Evolutionary conservation across 1,140 invertebrate species (phyloP).

Genomic region (Drosophila bocki): DNA sequence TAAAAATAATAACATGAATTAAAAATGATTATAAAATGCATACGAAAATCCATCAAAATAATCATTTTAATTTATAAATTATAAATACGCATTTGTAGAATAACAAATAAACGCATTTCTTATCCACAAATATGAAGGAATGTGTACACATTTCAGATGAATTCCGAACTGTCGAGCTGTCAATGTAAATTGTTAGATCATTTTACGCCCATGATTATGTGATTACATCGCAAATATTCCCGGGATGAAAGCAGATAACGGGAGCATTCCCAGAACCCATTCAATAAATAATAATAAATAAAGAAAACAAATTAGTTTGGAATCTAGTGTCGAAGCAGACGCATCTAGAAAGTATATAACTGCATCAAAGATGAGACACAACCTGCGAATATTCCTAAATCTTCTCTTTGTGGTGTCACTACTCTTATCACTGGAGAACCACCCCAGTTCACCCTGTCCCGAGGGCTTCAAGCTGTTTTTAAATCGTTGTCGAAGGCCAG

Average conservation of each 20-base stretch:
- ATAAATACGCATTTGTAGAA: background rate
- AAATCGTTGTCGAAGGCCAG: constrained; percentile 14
- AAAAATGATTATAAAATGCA: background rate
- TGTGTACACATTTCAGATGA: background rate
- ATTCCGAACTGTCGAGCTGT: constrained; percentile 7
- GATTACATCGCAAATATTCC: constrained; percentile 12
- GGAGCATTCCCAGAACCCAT: background rate
- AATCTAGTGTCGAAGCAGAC: background rate
- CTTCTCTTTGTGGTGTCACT: background rate
- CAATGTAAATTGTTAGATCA: constrained; percentile 10
- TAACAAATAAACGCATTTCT: background rate
- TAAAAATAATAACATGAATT: background rate
- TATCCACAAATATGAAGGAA: background rate
- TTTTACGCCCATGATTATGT: background rate
- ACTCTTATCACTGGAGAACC: background rate
- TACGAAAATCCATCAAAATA: background rate
- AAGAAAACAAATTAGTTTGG: constrained; percentile 6
- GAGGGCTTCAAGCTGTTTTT: constrained; percentile 2
- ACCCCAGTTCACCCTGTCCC: background rate
- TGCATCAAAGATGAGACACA: background rate
- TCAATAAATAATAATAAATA: background rate
- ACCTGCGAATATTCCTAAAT: background rate
- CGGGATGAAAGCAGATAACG: constrained; percentile 1
- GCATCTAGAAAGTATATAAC: background rate
- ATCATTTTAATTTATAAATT: background rate